phyloP scores from a whole-genome alignment of 1,140 invertebrate species.

The Sitodiplosis mosellana region DNA sequence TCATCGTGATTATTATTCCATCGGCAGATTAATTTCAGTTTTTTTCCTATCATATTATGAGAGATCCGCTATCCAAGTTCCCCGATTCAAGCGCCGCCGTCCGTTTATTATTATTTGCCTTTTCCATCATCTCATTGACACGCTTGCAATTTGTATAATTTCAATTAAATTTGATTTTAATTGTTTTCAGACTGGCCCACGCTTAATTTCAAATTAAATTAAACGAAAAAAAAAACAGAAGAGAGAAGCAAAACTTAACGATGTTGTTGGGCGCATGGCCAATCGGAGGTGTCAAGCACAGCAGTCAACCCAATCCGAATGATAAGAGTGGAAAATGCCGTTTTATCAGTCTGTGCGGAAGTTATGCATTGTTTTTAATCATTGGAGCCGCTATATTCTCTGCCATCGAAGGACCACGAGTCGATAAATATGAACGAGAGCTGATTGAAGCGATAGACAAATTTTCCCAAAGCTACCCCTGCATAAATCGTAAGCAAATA shows the following conservation, averaged over 20 bases:
- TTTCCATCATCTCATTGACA: no score
- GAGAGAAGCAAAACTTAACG: not conserved
- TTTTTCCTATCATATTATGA: no score
- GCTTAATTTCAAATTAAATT: no score
- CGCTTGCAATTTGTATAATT: no score
- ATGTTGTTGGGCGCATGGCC: conserved; percentile 11
- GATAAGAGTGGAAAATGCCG: conserved; percentile 8
- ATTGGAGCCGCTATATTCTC: conserved; percentile 52
- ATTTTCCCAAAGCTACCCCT: conserved; percentile 39
- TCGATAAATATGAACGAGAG: conserved; percentile 32
- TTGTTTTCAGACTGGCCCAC: no score
- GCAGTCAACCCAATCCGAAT: not conserved
- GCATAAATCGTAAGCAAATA: conserved; percentile 42
- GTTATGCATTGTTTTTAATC: conserved; percentile 23
- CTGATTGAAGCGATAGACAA: conserved; percentile 30
- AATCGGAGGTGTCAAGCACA: conserved; percentile 2
- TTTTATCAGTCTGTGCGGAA: conserved; percentile 6
- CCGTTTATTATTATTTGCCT: no score
- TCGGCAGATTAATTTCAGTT: no score
- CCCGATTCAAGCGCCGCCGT: no score
- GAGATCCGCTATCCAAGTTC: no score
- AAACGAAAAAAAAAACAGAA: not conserved
- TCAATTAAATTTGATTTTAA: no score
- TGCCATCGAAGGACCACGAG: conserved; percentile 49
- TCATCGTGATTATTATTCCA: no score